A percentile compares a stretch with the other conserved stretches of the same genome.
phyloP scores from a whole-genome alignment of 1,140 invertebrate genomes.

The Drosophila pseudoobscura region DNA sequence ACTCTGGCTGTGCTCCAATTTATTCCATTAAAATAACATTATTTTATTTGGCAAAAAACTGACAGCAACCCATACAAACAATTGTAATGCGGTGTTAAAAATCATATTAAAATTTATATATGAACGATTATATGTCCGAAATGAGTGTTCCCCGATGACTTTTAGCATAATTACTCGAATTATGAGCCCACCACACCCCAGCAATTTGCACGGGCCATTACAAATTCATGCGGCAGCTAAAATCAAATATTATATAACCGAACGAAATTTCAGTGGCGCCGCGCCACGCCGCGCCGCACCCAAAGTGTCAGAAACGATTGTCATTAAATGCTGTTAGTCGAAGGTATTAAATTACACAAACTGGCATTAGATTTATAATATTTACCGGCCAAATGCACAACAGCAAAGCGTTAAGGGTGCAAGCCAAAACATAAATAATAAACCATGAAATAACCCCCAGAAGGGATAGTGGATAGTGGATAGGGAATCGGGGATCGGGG shows the following conservation, averaged over 20 bases:
- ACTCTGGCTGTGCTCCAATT: conserved; percentile 15
- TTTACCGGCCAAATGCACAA: conserved; percentile 53
- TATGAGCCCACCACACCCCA: conserved; percentile 10
- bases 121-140: not conserved
- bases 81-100: conserved; percentile 31
- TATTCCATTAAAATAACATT: conserved; percentile 32
- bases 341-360: conserved; percentile 69
- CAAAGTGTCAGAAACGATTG: conserved; percentile 59
- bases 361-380: conserved; percentile 47
- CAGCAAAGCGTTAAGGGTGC: conserved; percentile 19
- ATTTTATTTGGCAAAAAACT: conserved; percentile 13
- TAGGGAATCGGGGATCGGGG: too few species aligned
- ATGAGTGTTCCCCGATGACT: conserved; percentile 28
- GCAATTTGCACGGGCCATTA: conserved; percentile 47
- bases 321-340: conserved; percentile 65
- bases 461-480: conserved; percentile 2
- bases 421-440: conserved; percentile 66
- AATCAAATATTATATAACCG: conserved; percentile 38
- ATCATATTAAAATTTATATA: conserved; percentile 33
- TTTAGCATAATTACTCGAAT: conserved; percentile 54
- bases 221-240: conserved; percentile 64
- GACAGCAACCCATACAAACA: conserved; percentile 17
- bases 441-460: conserved; percentile 25
- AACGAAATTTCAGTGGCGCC: not conserved
- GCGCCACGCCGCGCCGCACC: conserved; percentile 8